Evolutionary conservation across 2,888 invertebrate species (phyloP), one percentile per base, ranked within the genome.

Genomic region (Noctua fimbriata): DNA sequence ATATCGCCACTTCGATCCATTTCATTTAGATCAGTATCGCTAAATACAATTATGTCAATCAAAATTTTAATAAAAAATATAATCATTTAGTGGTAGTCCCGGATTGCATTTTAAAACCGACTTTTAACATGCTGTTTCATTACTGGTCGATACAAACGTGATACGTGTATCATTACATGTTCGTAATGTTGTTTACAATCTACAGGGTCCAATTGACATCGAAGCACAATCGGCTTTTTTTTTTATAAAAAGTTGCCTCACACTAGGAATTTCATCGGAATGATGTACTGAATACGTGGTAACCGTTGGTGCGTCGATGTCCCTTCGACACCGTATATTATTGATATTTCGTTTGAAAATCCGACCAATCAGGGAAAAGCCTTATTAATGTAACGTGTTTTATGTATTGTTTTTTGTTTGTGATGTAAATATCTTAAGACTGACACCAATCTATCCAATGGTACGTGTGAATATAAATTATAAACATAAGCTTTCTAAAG

Each of bases 401-500:
- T 9, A 41, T 24, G 10, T 36, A n/a, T n/a, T n/a, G 28, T 58
- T 60, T 21, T 18, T 28, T 14, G 21, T 36, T 49, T 58, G 32
- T 49, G 21, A 32, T 82, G 18, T 47, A 12, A 44, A 69, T 55
- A 16, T 41, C 2, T 55, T 28, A 18, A 21, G 16, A 4, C 0
- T 7, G 12, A 21, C 24, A 32, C 24, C 24, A 32, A 69, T 49
- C 6, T 24, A 7, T 47, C 32, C 14, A 49, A 60, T 69, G 14
- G 16, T 63, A 18, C n/a, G 6, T 55, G 21, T 16, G 28, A 67
- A 12, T 63, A 47, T 67, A 21, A 66, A 76, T 73, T 58, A 49
- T 70, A n/a, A 70, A 77, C 47, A 65, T 65, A 66, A 41, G 58
- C 73, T 78, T 70, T 75, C 69, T 79, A 79, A 78, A 81, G 4